These are phyloP conservation scores for Oligia latruncula DNA, from an alignment of 2,888 invertebrate species.

Conservation along the genomic window DNA sequence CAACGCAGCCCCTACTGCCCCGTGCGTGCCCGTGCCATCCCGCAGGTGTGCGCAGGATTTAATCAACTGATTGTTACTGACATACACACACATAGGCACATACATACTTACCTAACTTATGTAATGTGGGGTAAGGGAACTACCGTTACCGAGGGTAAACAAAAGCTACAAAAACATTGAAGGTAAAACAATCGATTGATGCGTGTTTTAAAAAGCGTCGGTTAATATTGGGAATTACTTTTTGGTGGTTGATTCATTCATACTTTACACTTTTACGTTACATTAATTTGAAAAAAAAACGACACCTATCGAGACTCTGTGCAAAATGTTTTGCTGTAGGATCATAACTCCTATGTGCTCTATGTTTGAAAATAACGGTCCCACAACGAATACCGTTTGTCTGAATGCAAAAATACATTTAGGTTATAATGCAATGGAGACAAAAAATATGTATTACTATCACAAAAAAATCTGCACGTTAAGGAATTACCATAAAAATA, in stretches of 20 bases:
- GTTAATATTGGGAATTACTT: neutral
- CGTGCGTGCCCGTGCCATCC: slow-evolving; percentile 68
- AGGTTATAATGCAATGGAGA: neutral
- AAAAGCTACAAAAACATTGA: slow-evolving; percentile 53
- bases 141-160: slow-evolving; percentile 61
- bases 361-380: neutral
- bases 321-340: neutral
- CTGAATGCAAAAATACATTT: slow-evolving; percentile 1
- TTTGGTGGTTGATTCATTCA: neutral
- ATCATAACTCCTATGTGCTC: neutral
- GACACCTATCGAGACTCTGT: neutral
- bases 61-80: slow-evolving; percentile 87
- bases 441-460: slow-evolving; percentile 12
- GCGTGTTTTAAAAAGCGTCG: slow-evolving; percentile 22
- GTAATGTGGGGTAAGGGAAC: slow-evolving; percentile 57
- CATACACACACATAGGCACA: slow-evolving; percentile 57
- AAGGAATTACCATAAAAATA: slow-evolving; percentile 62
- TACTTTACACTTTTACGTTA: neutral
- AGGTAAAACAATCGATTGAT: slow-evolving; percentile 52
- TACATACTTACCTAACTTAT: slow-evolving; percentile 49
- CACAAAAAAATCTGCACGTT: slow-evolving; percentile 27
- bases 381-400: neutral
- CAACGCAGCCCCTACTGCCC: slow-evolving; percentile 75
- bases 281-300: neutral
- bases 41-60: slow-evolving; percentile 88